phyloP scores from a whole-genome alignment of 2,888 invertebrate genomes.

The Hydropsyche betteni region DNA sequence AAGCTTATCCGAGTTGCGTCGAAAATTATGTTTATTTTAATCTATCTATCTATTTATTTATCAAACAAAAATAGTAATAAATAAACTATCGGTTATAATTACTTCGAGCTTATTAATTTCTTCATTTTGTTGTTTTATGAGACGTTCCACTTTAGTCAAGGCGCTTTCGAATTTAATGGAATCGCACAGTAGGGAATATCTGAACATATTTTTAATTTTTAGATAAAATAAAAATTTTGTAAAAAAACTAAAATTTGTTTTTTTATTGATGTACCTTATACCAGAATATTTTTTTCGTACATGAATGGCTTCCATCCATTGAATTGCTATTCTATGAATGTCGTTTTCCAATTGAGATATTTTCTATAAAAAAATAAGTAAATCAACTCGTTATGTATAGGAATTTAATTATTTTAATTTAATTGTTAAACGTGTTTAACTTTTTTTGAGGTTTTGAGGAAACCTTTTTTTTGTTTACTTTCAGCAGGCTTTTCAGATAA shows the following conservation, averaged over 20 bases:
- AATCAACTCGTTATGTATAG: constrained; percentile 8
- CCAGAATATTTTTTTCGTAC: constrained; percentile 79
- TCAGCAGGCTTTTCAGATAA: constrained; percentile 69
- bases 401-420: neutral
- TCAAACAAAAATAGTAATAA: constrained; percentile 24
- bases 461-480: constrained; percentile 58
- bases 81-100: constrained; percentile 37
- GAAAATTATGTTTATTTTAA: no score
- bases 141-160: constrained; percentile 73
- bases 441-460: constrained; percentile 71
- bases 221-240: neutral
- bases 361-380: constrained; percentile 60
- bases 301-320: constrained; percentile 83
- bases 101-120: constrained; percentile 82
- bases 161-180: constrained; percentile 79
- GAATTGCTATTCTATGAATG: constrained; percentile 81
- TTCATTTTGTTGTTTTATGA: constrained; percentile 72
- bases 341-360: constrained; percentile 80
- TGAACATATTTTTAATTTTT: constrained; percentile 51
- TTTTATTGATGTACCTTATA: constrained; percentile 64
- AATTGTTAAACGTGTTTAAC: constrained; percentile 57
- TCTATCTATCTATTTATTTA: no score
- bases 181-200: constrained; percentile 73
- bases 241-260: neutral
- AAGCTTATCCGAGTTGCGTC: no score